phyloP scores from a whole-genome alignment of 2,888 invertebrate genomes.

The Unio delphinus region DNA sequence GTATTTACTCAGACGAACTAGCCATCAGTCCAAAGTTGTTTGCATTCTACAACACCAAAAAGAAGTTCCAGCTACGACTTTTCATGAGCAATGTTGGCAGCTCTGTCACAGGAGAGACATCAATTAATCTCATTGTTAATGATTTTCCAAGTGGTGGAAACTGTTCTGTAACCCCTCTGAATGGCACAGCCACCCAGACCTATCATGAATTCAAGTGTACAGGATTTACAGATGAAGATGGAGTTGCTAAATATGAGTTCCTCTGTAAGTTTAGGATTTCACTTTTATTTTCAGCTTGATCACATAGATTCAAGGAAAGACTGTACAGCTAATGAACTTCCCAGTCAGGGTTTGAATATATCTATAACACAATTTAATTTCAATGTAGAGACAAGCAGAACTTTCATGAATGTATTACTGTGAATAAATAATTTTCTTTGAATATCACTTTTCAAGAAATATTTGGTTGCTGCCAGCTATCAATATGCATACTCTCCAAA shows the following conservation, averaged over 20 bases:
- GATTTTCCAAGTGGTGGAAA: slow-evolving; percentile 32
- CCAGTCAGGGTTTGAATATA: too few relatives aligned
- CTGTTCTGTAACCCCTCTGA: slow-evolving; percentile 32
- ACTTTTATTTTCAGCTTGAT: too few relatives aligned
- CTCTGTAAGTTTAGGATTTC: slow-evolving; percentile 41
- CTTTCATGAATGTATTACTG: too few relatives aligned
- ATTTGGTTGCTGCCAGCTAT: too few relatives aligned
- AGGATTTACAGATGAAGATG: slow-evolving; percentile 40
- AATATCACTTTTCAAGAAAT: too few relatives aligned
- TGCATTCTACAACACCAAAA: slow-evolving; percentile 25
- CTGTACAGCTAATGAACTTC: too few relatives aligned
- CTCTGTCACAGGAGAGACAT: slow-evolving; percentile 18
- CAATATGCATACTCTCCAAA: too few relatives aligned
- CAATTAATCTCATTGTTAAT: slow-evolving; percentile 36
- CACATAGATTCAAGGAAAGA: too few relatives aligned
- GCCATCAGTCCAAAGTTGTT: slow-evolving; percentile 47
- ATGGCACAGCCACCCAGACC: slow-evolving; percentile 14
- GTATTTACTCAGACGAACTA: slow-evolving; percentile 40
- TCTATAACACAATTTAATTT: too few relatives aligned
- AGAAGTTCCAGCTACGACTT: slow-evolving; percentile 33
- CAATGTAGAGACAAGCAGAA: too few relatives aligned
- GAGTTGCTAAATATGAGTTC: slow-evolving; percentile 48
- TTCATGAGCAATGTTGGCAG: slow-evolving; percentile 8
- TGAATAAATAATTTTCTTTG: too few relatives aligned
- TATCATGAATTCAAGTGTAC: slow-evolving; percentile 17